Evolutionary conservation across 2,113 vertebrate genomes (phyloP).

Genomic region (Pteropus alecto): DNA sequence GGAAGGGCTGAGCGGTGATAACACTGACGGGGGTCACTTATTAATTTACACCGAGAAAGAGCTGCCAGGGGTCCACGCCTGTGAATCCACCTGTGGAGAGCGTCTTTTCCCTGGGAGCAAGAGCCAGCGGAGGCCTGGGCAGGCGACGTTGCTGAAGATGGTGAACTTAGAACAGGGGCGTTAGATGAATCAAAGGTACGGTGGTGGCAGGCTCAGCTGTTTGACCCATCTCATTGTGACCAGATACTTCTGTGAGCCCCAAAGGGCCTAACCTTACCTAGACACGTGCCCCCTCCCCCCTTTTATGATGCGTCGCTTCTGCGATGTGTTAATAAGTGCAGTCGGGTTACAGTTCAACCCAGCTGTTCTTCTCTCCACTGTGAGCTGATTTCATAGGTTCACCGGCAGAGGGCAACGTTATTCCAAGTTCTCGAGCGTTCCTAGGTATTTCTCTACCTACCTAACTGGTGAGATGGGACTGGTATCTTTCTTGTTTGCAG

Average conservation of each 20-base stretch:
- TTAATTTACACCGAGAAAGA: background rate
- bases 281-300: fast-evolving
- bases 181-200: background rate
- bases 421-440: background rate
- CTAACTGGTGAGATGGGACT: background rate
- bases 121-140: background rate
- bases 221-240: background rate
- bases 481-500: no score
- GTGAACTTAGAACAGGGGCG: background rate
- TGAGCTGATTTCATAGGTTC: background rate
- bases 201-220: background rate
- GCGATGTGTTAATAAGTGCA: background rate
- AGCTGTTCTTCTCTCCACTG: background rate
- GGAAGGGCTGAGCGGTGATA: background rate
- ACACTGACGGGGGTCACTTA: background rate
- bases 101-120: background rate
- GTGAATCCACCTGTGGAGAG: background rate
- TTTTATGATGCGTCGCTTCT: background rate
- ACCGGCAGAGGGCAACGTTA: conserved; percentile 47
- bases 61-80: background rate
- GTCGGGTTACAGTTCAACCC: fast-evolving
- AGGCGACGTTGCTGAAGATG: background rate
- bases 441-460: fast-evolving
- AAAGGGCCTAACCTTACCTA: background rate
- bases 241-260: background rate